A percentile compares a stretch with the other conserved stretches of the same genome.
These are phyloP conservation scores for Corydoras sp. DNA, from an alignment of 2,113 vertebrate genomes.

Conservation along the genomic window DNA sequence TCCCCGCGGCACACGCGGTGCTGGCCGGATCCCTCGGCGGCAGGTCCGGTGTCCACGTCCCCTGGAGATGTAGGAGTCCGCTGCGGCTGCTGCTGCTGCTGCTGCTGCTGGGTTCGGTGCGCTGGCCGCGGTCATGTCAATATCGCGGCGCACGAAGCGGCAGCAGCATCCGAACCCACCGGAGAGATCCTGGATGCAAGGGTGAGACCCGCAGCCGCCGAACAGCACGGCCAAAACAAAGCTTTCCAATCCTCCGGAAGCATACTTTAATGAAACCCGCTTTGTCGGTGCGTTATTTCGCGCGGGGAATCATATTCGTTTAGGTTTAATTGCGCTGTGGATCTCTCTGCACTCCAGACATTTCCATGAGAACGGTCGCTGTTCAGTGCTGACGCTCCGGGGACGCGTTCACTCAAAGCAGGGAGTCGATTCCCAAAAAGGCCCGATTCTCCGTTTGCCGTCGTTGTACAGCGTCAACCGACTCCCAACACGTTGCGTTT, in stretches of 20 bases:
- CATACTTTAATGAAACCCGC: slow-evolving; percentile 4
- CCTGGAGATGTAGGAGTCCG: slow-evolving; percentile 62
- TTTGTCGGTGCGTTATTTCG: not conserved
- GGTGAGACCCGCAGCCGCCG: slow-evolving; percentile 11
- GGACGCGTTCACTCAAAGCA: not conserved
- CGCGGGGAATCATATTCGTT: not conserved
- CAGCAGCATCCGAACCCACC: slow-evolving; percentile 6
- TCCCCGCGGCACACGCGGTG: slow-evolving; percentile 62
- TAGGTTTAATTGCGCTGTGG: not conserved
- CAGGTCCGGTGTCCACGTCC: slow-evolving; percentile 59
- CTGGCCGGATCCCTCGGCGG: slow-evolving; percentile 24
- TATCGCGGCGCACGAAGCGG: slow-evolving; percentile 46
- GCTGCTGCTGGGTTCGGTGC: slow-evolving; percentile 54
- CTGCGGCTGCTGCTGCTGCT: slow-evolving; percentile 15
- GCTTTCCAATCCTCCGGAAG: not conserved
- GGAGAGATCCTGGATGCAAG: slow-evolving; percentile 33
- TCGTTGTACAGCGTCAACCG: not conserved
- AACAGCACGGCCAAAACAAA: slow-evolving; percentile 1
- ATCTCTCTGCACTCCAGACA: not conserved
- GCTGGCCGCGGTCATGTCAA: slow-evolving; percentile 69
- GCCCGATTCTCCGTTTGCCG: not conserved
- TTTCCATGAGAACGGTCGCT: slow-evolving; percentile 41
- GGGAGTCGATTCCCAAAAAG: not conserved
- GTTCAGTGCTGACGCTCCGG: slow-evolving; percentile 67
- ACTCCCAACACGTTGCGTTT: not conserved